Evolutionary conservation across 2,797 vertebrate genomes (phyloP), one percentile per base, ranked within the genome.

Genomic region (Silurus lanzhouensis): DNA sequence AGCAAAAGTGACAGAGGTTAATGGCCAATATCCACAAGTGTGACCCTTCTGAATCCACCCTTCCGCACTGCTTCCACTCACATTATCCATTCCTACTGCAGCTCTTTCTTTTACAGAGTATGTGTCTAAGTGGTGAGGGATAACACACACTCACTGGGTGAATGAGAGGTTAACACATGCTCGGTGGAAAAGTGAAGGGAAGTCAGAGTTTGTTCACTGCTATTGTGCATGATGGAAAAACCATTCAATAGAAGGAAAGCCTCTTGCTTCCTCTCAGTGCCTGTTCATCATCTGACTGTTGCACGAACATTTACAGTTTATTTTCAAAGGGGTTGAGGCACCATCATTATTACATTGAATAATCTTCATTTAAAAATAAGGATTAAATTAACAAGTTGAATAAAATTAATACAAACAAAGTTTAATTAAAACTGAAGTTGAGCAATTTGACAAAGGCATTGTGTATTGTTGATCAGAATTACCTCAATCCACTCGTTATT

Each of bases 401-500:
- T 15, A 60, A 78, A 44, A 44, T 58, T 19, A 63, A 46, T 63
- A 79, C 48, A 79, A 78, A 14, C 57, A 78, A 27, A 19, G 17
- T 77, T 38, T 7, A 63, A 38, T 31, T 57, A 58, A 27, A 12
- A 12, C 58, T 61, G 6, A 46, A n/a, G 17, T 31, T 31, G 15
- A 76, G 5, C 17, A 76, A 60, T 55, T 48, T 25, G 25, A 10
- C 25, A 60, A 79, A 61, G 12, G 19, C 31, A 22, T 14, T 27
- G 20, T 83, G 60, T 22, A 63, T 10, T 12, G 57, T 1, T 66
- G 22, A 60, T 80, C 4, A 76, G 31, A 61, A 0, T 87, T 96
- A 99, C 98, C 97, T 98, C 96, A 57, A 95, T 97, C 98, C 98
- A 99, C 89, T 99, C 97, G 3, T 99, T 96, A 92, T 96, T 98